Base-by-base conservation (phyloP, 2,797 vertebrate genomes). In the Garrulus glandarius region DNA sequence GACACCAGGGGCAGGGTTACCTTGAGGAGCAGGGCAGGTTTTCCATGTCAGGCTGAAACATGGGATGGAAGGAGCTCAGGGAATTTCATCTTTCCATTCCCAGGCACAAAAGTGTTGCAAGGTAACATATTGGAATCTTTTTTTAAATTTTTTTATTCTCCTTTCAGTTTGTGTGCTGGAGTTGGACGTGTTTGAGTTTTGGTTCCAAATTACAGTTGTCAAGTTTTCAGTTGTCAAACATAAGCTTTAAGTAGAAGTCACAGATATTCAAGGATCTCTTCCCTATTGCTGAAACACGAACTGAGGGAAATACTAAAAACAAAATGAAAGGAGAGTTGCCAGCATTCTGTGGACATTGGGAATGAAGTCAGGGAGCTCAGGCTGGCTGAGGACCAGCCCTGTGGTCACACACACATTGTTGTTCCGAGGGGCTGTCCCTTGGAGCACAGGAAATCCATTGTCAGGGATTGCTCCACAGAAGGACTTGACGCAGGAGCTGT, bases 351-450 rank as follows among this genome's bases (percentile, higher is more conserved):
- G 78, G 93, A 52, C 75, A 23, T 46, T 53, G 30, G n/a, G 87
- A 87, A 84, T 70, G 95, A 79, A 95, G 97, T 94, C 90, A 93
- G 92, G 93, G 95, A 63, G 92, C 70, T 96, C 30, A 60, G 65
- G 7, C 92, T 97, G 98, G 97, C 94, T 13, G 1, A 19, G 86
- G 56, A 89, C 97, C 97, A 98, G 94, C 41, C 32, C 32, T 83
- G 96, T 77, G 95, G 85, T 93, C 89, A 78, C 84, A 78, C 84
- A 61, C 41, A 27, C 74, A 44, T 91, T 94, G 93, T 94, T 95
- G 60, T 92, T 18, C 15, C 50, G 94, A 94, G 21, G 79, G 89
- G 93, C 95, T 10, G 47, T 46, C 84, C 82, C 95, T 53, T 15
- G 80, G 69, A 27, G 85, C 23, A 41, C 94, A 89, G 94, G 95